A percentile compares a stretch with the other conserved stretches of the same genome.
These are phyloP conservation scores for Orchestes rusci DNA, from an alignment of 2,888 invertebrate species.

Conservation along the genomic window DNA sequence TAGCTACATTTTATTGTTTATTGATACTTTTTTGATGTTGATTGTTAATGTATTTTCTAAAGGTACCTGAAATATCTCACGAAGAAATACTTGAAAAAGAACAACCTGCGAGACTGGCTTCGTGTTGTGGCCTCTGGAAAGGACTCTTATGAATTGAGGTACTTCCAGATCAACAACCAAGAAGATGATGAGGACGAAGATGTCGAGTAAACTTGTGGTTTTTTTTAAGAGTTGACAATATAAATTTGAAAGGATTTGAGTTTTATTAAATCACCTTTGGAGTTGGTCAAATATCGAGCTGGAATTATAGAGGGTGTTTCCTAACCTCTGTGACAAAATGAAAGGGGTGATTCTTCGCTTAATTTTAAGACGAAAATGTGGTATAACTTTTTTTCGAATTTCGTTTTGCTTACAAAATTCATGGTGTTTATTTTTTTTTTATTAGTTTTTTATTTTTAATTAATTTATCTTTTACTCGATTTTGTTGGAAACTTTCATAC, in stretches of 20 bases:
- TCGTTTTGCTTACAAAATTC: no score
- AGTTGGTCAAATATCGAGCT: no score
- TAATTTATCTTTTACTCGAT: no score
- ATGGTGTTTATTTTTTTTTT: no score
- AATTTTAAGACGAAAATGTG: no score
- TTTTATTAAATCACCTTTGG: no score
- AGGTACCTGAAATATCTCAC: conserved; percentile 98
- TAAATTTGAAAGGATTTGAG: conserved; percentile 3
- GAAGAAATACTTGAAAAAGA: conserved; percentile 99
- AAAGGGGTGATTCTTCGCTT: no score
- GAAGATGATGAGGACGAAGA: conserved; percentile 77
- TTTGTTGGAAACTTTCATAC: no score
- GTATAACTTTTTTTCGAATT: no score
- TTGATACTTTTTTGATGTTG: neutral
- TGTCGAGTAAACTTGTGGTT: conserved; percentile 60
- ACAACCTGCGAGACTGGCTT: conserved; percentile 98
- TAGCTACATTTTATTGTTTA: conserved; percentile 25
- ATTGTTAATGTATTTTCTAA: conserved; percentile 21
- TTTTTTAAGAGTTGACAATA: conserved; percentile 16
- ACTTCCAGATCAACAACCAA: conserved; percentile 93
- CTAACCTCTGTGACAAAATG: no score
- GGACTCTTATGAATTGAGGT: conserved; percentile 95
- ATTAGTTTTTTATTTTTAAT: no score
- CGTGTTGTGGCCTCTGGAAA: conserved; percentile 96
- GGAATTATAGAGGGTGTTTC: no score